Conservation (phyloP, 2,888 invertebrate genomes). For the Campaea margaritaria region DNA sequence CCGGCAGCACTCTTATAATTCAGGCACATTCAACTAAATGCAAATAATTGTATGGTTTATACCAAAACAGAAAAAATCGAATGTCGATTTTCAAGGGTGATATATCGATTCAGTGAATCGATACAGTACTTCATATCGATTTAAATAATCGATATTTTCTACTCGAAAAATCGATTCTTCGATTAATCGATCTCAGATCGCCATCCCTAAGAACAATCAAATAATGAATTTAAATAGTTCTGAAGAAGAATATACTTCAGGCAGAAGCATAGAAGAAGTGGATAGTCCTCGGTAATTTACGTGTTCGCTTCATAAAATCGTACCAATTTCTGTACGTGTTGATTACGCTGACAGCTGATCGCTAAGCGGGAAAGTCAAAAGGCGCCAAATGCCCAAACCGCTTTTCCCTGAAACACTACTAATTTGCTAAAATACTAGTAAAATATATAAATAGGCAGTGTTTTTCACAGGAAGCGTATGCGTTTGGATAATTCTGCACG, state of each 20-base stretch:
- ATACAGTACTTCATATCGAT: too few species aligned
- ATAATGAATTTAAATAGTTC: slow-evolving; percentile 62
- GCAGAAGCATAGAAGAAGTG: slow-evolving; percentile 53
- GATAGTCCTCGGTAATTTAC: slow-evolving; percentile 70
- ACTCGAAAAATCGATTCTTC: too few species aligned
- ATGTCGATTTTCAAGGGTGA: too few species aligned
- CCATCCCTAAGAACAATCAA: too few species aligned
- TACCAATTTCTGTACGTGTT: slow-evolving; percentile 43
- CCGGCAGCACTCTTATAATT: too few species aligned
- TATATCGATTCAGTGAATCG: too few species aligned
- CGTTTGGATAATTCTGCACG: slow-evolving; percentile 63
- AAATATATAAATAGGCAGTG: slow-evolving; percentile 28
- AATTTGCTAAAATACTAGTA: slow-evolving; percentile 3
- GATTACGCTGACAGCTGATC: slow-evolving; percentile 77
- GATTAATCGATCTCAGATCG: too few species aligned
- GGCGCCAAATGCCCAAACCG: slow-evolving; percentile 62
- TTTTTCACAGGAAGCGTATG: slow-evolving; percentile 70
- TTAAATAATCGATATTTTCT: too few species aligned
- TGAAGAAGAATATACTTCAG: slow-evolving; percentile 57
- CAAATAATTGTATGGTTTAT: too few species aligned
- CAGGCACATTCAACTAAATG: too few species aligned
- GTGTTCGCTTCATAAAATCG: slow-evolving; percentile 41
- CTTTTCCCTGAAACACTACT: not conserved
- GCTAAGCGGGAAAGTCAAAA: slow-evolving; percentile 77
- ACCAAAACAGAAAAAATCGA: too few species aligned